A percentile compares a stretch with the other conserved stretches of the same genome.
phyloP scores from a whole-genome alignment of 2,888 invertebrate genomes.

The Gymnoscelis rufifasciata region DNA sequence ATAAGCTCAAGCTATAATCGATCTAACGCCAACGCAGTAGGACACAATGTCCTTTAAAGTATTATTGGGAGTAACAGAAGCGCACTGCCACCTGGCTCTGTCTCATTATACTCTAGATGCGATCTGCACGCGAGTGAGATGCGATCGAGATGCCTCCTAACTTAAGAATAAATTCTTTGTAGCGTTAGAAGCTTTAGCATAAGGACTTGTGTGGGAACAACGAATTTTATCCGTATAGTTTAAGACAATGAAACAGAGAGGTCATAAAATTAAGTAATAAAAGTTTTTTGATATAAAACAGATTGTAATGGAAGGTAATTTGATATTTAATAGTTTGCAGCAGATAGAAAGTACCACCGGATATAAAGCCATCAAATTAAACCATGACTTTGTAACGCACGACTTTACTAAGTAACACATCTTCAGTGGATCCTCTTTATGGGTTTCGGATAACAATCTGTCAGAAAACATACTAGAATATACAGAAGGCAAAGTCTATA shows the following conservation, averaged over 20 bases:
- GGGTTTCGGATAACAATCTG: slow-evolving; percentile 44
- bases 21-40: background rate
- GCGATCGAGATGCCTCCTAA: slow-evolving; percentile 51
- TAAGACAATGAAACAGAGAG: background rate
- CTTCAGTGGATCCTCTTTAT: slow-evolving; percentile 36
- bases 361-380: slow-evolving; percentile 22
- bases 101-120: slow-evolving; percentile 66
- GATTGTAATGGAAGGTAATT: background rate
- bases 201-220: background rate
- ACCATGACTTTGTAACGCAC: slow-evolving; percentile 28
- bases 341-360: background rate
- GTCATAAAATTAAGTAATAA: slow-evolving; percentile 4
- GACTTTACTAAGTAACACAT: slow-evolving; percentile 37
- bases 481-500: slow-evolving; percentile 20
- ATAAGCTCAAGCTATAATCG: background rate
- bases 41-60: slow-evolving; percentile 3
- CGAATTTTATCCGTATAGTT: background rate
- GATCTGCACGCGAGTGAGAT: slow-evolving; percentile 69
- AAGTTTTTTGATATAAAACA: background rate
- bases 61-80: slow-evolving; percentile 9
- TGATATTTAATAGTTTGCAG: background rate
- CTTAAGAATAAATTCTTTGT: slow-evolving; percentile 37
- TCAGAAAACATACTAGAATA: slow-evolving; percentile 32
- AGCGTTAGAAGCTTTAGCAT: slow-evolving; percentile 14
- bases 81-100: slow-evolving; percentile 27